Base-by-base conservation (phyloP, 2,888 invertebrate species). In the Catocala sponsa region DNA sequence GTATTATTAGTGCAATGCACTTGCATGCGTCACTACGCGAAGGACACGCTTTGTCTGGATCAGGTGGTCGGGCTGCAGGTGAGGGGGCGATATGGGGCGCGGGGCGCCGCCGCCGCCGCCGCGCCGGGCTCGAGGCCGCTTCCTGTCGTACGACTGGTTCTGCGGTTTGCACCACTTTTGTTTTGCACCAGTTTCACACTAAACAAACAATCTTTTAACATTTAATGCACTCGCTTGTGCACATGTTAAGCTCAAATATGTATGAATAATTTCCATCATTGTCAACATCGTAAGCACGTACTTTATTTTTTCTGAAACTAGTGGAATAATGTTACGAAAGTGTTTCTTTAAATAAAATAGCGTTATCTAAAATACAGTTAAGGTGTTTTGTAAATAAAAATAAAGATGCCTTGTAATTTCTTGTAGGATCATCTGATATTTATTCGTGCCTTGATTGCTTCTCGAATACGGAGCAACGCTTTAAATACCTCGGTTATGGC, bases 1-100 rank as follows among this genome's bases (percentile, higher is more conserved):
- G 67, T 87, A 85, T 88, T 89, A 88, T 85, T 92, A 89, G 92
- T 91, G 91, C 91, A 92, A 91, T 92, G 92, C 92, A 92, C 92
- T 91, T 91, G 91, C 81, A 89, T 91, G 91, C 91, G 92, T 92
- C 92, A 92, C 83, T 76, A 80, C 80, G 85, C 82, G 92, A 92
- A 92, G 92, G 92, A 92, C 92, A 91, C 86, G 91, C 91, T 92
- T 92, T 92, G 92, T 92, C 92, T 92, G 91, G 91, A 91, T 89
- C 92, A 91, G 91, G 91, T 91, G 91, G 87, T 85, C 81, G 83
- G 69, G 71, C 77, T 67, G 79, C 81, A 80, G 80, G 80, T 80
- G 78, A 74, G 78, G 79, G 70, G 76, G 59, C 49, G 64, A 65
- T 64, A 63, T 63, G 59, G 72, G 48, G 54, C 50, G 70, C 6